Conservation (phyloP, 64 coral and sea anemone genomes). For the Actinia tenebrosa region DNA sequence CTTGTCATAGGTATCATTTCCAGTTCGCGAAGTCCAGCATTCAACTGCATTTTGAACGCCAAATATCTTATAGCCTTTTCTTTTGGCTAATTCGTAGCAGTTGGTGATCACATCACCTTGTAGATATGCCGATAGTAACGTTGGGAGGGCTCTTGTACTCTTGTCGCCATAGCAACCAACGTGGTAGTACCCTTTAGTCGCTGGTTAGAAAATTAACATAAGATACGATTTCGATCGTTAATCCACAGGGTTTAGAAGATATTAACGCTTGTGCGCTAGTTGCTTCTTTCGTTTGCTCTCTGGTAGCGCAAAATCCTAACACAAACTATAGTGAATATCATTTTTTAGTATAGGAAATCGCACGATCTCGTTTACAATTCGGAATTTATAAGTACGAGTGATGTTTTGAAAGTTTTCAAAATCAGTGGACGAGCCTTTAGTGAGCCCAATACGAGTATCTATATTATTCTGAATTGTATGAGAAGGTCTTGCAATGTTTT, state of each 20-base stretch:
- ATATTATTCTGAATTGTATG: too few species aligned
- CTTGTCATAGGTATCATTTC: not conserved
- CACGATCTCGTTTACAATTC: too few species aligned
- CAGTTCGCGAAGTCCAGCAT: not conserved
- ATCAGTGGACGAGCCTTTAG: not conserved
- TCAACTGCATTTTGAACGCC: not conserved
- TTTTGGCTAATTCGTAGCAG: constrained; percentile 16
- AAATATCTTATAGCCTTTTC: not conserved
- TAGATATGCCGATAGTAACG: not conserved
- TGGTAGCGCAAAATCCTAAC: too few species aligned
- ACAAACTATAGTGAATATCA: too few species aligned
- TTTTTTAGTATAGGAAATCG: too few species aligned
- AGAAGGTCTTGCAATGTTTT: too few species aligned
- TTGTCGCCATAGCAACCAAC: constrained; percentile 15
- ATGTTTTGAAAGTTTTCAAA: not conserved
- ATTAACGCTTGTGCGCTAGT: too few species aligned
- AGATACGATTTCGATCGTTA: not conserved
- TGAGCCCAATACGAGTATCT: too few species aligned
- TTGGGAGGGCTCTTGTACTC: not conserved
- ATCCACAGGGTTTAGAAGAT: too few species aligned
- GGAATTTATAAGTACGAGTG: too few species aligned
- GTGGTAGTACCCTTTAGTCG: constrained; percentile 8
- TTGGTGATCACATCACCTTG: not conserved
- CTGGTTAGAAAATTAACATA: not conserved
- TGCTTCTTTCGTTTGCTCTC: not conserved